Evolutionary conservation across 2,888 invertebrate genomes (phyloP), one percentile per base, ranked within the genome.

Genomic region (Xylota sylvarum): DNA sequence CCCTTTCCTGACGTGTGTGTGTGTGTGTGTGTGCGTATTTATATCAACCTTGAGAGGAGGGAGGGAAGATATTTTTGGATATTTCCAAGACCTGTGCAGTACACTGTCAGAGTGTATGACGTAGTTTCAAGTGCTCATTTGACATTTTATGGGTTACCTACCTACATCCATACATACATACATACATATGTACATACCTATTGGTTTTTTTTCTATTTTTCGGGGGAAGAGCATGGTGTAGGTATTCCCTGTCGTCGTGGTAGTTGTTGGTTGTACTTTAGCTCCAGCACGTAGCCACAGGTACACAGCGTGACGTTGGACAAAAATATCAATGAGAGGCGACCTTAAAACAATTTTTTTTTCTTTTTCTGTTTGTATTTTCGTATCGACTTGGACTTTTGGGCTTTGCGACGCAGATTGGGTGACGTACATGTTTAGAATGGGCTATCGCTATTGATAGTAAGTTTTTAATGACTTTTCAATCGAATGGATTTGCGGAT

Each of bases 141-240:
- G 82, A 73, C 82, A 82, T 78, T 43, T 86, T 80, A 40, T 82
- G 69, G 73, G 82, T 81, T 80, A 74, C 67, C 52, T 78, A 32
- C 58, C 43, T 32, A 32, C 32, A n/a, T n/a, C 32, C 32, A 32
- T 32, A 5, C 32, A 32, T n/a, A n/a, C n/a, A n/a, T n/a, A n/a
- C 23, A 3, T 23, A 23, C 23, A 1, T 23, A 23, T 23, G 23
- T 23, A 23, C 23, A 35, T 35, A 9, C 43, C 43, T 55, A 23
- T 12, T 10, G 23, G 14, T 58, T 27, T 10, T 23, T 40, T 17
- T 9, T 19, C 40, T 17, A 4, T 12, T n/a, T 65, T 17, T 17
- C 5, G 17, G 35, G 35, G 27, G 55, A 55, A 35, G 62, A 52
- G 23, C 12, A 32, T 52, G 37, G 27, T n/a, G n/a, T n/a, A n/a